Base-by-base conservation (phyloP, 2,113 vertebrate genomes). In the Cyprinodon tularosa region DNA sequence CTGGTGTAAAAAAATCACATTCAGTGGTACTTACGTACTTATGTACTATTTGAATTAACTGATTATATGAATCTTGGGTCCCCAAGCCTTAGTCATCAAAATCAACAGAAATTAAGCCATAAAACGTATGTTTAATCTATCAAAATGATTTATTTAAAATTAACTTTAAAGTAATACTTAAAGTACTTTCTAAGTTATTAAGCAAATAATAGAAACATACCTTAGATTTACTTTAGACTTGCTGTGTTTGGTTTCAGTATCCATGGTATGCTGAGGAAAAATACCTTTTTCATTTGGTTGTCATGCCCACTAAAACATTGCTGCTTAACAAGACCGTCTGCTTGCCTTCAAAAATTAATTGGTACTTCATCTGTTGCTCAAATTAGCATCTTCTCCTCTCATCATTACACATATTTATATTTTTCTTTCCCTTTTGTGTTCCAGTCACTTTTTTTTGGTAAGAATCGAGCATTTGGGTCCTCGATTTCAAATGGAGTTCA, bases 331-430 rank as follows among this genome's bases (percentile, higher is more conserved):
- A 64, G 66, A 36, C 80, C 72, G 77, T 66, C 74, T 71, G 72
- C 63, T 77, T 79, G 76, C 39, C 70, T 78, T 79, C 73, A 83
- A 39, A 66, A 68, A 76, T 79, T 79, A 86, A 85, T 85, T 82
- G 68, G 66, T 73, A 36, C 86, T 84, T 74, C 65, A 75, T 77
- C 72, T 80, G 66, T 83, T 70, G 69, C 84, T 89, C 82, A 82
- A 4, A 73, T 72, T 66, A 74, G 45, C 80, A 66, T 64, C 73
- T 76, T 68, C n/a, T 66, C 57, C 74, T 42, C 47, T 88, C 72
- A 62, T 81, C 69, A 74, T 63, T 72, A 81, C 61, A 64, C 62
- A 61, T 63, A 69, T 65, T 68, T 45, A 4, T 77, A 47, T 39
- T 47, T 61, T 66, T 10, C 15, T 47, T 72, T 20, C 17, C 39